A percentile compares a stretch with the other conserved stretches of the same genome.
phyloP scores from a whole-genome alignment of 2,888 invertebrate genomes.

The Alviniconcha strummeri region DNA sequence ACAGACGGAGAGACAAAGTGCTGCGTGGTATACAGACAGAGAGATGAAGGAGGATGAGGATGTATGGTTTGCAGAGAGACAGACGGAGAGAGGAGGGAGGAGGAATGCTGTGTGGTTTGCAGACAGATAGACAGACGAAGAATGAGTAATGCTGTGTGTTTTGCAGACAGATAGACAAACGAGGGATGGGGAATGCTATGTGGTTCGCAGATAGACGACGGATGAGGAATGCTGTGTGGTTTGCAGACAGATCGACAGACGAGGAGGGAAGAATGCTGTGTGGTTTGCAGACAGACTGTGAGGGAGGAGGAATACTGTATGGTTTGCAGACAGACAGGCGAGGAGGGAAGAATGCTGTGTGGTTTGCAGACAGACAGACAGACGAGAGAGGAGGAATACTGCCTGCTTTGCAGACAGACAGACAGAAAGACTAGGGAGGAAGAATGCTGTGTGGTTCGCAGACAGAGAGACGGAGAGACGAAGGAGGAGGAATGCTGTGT shows the following conservation, averaged over 20 bases:
- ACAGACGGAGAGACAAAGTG: neutral
- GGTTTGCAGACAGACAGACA: neutral
- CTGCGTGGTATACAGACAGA: neutral
- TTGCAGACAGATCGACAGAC: neutral
- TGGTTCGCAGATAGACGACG: neutral
- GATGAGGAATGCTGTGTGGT: no score
- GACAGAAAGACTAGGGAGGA: neutral
- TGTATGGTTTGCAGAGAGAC: neutral
- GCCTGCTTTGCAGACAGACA: no score
- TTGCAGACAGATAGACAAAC: neutral
- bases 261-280: neutral
- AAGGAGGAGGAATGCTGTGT: neutral
- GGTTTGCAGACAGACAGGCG: neutral
- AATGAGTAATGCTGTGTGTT: neutral
- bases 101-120: no score
- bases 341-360: no score
- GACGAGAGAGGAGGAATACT: neutral
- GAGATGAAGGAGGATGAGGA: neutral
- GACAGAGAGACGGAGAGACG: neutral
- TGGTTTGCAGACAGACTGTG: neutral
- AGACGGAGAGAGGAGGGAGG: neutral
- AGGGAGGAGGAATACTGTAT: neutral
- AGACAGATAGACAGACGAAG: neutral
- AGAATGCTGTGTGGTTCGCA: no score
- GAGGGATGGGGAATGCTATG: neutral